Evolutionary conservation across 1,140 invertebrate genomes (phyloP).

Genomic region (Bombus affinis): DNA sequence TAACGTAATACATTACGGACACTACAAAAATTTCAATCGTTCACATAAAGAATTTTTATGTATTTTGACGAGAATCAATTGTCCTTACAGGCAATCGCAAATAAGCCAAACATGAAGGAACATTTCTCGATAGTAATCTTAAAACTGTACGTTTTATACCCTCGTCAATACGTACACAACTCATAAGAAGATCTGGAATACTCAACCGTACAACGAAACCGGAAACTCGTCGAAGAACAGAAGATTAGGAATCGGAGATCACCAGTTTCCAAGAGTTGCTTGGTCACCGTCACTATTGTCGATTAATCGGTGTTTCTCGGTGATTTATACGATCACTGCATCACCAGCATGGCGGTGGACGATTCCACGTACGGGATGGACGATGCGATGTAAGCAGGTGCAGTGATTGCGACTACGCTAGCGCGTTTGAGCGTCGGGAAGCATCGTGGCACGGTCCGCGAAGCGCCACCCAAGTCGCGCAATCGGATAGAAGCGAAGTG

Average conservation of each 20-base stretch:
- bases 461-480: constrained; percentile 54
- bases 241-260: too few species aligned
- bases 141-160: neutral
- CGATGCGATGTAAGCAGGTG: constrained; percentile 35
- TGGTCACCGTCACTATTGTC: neutral
- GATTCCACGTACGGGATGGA: constrained; percentile 38
- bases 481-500: constrained; percentile 46
- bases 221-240: neutral
- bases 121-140: neutral
- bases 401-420: constrained; percentile 48
- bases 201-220: constrained; percentile 1
- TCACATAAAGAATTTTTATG: neutral
- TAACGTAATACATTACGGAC: too few species aligned
- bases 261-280: neutral
- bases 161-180: constrained; percentile 29
- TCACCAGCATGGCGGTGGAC: constrained; percentile 44
- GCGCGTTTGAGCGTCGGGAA: constrained; percentile 27
- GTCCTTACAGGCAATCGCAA: neutral
- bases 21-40: neutral
- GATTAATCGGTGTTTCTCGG: neutral
- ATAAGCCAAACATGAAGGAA: neutral
- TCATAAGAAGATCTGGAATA: constrained; percentile 2
- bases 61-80: neutral
- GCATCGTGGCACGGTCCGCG: constrained; percentile 25
- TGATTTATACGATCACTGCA: constrained; percentile 16